These are phyloP conservation scores for Petroica traversi DNA, from an alignment of 2,113 vertebrate species.

Conservation along the genomic window DNA sequence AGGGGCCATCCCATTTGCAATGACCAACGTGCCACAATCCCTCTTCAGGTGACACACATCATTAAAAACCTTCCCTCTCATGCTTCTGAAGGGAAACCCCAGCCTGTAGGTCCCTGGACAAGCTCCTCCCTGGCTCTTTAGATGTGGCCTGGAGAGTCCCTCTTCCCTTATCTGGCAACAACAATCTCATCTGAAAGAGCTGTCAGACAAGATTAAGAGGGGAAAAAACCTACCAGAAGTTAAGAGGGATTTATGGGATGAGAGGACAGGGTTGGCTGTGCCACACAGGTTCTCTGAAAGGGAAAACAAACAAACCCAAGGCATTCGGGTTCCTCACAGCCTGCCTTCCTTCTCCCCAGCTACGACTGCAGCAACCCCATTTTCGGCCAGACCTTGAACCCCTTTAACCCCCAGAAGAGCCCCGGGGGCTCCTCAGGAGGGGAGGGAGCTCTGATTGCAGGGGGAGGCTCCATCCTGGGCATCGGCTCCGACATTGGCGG, in stretches of 20 bases:
- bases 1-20: conserved; percentile 85
- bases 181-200: background rate
- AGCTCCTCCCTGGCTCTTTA: background rate
- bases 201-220: background rate
- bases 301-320: background rate
- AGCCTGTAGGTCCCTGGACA: background rate
- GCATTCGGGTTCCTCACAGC: background rate
- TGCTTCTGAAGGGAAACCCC: background rate
- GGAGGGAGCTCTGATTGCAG: conserved; percentile 72
- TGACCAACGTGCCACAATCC: conserved; percentile 84
- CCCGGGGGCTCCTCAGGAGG: conserved; percentile 75
- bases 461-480: conserved; percentile 74
- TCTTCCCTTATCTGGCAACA: background rate
- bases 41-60: conserved; percentile 73
- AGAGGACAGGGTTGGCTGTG: background rate
- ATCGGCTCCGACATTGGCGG: conserved; percentile 70
- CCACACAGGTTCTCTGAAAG: background rate
- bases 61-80: background rate
- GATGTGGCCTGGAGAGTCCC: background rate
- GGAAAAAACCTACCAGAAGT: background rate
- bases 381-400: conserved; percentile 63
- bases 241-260: background rate
- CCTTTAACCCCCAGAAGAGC: conserved; percentile 47
- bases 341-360: conserved; percentile 40
- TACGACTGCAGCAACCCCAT: conserved; percentile 74